These are phyloP conservation scores for Alectura lathami DNA, from an alignment of 2,113 vertebrate genomes.

Conservation along the genomic window DNA sequence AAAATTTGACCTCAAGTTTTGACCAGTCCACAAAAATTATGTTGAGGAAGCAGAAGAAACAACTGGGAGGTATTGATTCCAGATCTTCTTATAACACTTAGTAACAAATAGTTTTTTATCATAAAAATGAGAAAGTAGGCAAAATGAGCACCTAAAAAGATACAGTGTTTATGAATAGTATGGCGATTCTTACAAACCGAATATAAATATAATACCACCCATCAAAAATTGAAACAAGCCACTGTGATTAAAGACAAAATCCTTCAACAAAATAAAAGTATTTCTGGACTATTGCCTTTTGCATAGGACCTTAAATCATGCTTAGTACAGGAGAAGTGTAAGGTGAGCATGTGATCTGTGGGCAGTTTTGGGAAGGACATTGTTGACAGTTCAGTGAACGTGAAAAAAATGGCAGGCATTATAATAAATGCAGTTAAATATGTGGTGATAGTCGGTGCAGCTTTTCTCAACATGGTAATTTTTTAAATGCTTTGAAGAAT, in stretches of 20 bases:
- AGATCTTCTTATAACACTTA: background rate
- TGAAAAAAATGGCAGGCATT: background rate
- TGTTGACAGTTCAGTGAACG: background rate
- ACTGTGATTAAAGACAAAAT: background rate
- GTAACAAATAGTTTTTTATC: background rate
- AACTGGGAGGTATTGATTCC: background rate
- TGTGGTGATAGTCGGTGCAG: background rate
- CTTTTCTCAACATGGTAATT: background rate
- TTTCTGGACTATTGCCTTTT: background rate
- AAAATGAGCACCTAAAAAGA: background rate
- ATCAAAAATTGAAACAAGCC: background rate
- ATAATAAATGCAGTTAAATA: background rate
- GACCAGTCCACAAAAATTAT: background rate
- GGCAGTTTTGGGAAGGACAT: background rate
- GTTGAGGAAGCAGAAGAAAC: background rate
- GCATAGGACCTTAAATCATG: background rate
- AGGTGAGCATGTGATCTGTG: background rate
- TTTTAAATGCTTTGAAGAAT: conserved; percentile 1
- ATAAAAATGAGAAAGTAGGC: background rate
- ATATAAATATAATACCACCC: background rate
- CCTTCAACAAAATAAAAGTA: background rate
- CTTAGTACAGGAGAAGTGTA: background rate
- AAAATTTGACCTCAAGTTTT: background rate
- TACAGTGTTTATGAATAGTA: background rate
- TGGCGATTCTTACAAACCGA: background rate